A percentile compares a stretch with the other conserved stretches of the same genome.
Evolutionary conservation across 2,888 invertebrate genomes (phyloP).

Genomic region (Lochmaea crataegi): DNA sequence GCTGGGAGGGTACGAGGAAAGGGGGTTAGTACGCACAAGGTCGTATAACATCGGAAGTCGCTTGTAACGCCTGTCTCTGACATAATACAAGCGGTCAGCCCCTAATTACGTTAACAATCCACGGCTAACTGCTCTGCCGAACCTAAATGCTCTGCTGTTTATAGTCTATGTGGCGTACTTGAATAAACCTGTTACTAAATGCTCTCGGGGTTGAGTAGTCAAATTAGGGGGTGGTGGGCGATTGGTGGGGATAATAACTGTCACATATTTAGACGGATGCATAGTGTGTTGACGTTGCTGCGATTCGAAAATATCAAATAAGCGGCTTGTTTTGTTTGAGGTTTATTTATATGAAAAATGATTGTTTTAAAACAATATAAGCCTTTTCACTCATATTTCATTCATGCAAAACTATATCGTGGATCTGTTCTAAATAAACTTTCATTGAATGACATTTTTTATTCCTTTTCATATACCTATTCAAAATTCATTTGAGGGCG

Average conservation of each 20-base stretch:
- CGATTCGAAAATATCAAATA: too few relatives aligned
- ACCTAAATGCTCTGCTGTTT: slow-evolving; percentile 47
- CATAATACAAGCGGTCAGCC: slow-evolving; percentile 52
- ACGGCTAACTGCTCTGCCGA: slow-evolving; percentile 53
- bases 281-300: not conserved
- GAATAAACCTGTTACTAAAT: slow-evolving; percentile 14
- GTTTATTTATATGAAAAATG: too few relatives aligned
- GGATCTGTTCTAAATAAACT: too few relatives aligned
- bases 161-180: slow-evolving; percentile 41
- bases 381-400: too few relatives aligned
- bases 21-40: slow-evolving; percentile 44
- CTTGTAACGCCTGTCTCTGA: slow-evolving; percentile 58
- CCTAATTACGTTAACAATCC: slow-evolving; percentile 55
- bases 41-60: slow-evolving; percentile 57
- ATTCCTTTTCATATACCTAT: too few relatives aligned
- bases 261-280: not conserved
- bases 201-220: not conserved
- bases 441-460: too few relatives aligned
- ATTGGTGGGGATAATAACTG: not conserved
- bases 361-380: too few relatives aligned
- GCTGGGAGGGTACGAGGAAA: slow-evolving; percentile 21
- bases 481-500: too few relatives aligned
- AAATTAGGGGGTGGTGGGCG: not conserved
- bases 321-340: too few relatives aligned
- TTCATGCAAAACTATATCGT: too few relatives aligned